phyloP scores from a whole-genome alignment of 1,140 invertebrate genomes.

The Zaprionus taronus region DNA sequence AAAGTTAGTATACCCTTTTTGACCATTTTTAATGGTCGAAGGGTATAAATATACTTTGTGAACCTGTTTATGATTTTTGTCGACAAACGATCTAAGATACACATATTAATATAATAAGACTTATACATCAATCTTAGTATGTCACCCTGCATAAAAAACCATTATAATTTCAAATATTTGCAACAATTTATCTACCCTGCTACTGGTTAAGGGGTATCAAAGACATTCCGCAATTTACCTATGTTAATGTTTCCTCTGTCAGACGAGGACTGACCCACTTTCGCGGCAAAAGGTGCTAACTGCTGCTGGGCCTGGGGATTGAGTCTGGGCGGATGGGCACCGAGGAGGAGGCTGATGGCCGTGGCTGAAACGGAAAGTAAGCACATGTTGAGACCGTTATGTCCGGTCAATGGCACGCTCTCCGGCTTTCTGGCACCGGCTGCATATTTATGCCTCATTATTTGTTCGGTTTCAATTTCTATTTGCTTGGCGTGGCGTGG shows the following conservation, averaged over 20 bases:
- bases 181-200: not conserved
- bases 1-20: too few relatives aligned
- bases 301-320: conserved; percentile 14
- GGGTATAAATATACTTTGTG: too few relatives aligned
- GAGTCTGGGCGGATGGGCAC: not conserved
- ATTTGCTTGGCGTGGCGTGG: conserved; percentile 57
- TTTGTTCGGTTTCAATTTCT: conserved; percentile 79
- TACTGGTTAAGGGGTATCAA: not conserved
- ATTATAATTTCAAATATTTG: not conserved
- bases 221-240: conserved; percentile 28
- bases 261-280: conserved; percentile 67
- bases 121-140: too few relatives aligned
- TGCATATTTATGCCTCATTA: conserved; percentile 82
- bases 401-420: conserved; percentile 29
- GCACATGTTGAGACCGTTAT: conserved; percentile 6
- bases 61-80: too few relatives aligned
- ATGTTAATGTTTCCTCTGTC: conserved; percentile 32
- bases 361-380: conserved; percentile 61
- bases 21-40: too few relatives aligned
- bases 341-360: conserved; percentile 14
- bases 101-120: too few relatives aligned
- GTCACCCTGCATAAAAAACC: too few relatives aligned
- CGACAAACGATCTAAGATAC: too few relatives aligned
- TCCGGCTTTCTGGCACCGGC: conserved; percentile 33
- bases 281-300: conserved; percentile 70